Base-by-base conservation (phyloP, 2,888 invertebrate species). In the Agrilus cyanescens region DNA sequence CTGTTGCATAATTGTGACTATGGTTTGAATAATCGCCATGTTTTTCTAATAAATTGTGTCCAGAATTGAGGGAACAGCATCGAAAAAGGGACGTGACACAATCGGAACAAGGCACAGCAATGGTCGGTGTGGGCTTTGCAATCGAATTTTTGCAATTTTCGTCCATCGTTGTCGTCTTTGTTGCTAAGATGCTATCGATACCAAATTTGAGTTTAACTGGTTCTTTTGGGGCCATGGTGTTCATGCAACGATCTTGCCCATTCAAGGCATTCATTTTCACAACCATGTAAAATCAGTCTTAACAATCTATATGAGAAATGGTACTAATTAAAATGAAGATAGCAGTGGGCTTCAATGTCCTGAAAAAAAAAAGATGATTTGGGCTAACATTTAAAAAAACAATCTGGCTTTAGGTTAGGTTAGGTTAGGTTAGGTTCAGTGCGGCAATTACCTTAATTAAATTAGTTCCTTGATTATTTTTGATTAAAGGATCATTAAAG, bases 131-230 rank as follows among this genome's bases (percentile, higher is more conserved):
- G 3, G 62, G 60, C 52, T 63, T 61, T 12, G 57, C 48, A 20
- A 57, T 42, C 8, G 25, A 25, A 25, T 25, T 25, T 25, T 25
- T 25, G 15, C 41, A 43, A 34, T 25, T 39, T 32, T 43, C 44
- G 36, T 47, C 41, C 29, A 35, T 14, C 29, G 31, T 31, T 41
- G 30, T 35, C 8, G 25, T 2, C 8, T 10, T 25, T 43, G 66
- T 70, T 12, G 78, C 75, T 43, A 83, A 60, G 51, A 83, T 76
- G 56, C 79, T 72, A 56, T 83, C 82, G 48, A 83, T 77, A 55
- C 83, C 81, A 58, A 83, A 83, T 68, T 81, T 82, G 49, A 79
- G 61, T 54, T 72, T 71, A 50, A 29, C 14, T 2, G 38, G 12
- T 30, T 45, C 40, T 29, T 43, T 45, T 10, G 38, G 34, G 4